phyloP scores from a whole-genome alignment of 1,140 invertebrate species.

The Agraylea sexmaculata region DNA sequence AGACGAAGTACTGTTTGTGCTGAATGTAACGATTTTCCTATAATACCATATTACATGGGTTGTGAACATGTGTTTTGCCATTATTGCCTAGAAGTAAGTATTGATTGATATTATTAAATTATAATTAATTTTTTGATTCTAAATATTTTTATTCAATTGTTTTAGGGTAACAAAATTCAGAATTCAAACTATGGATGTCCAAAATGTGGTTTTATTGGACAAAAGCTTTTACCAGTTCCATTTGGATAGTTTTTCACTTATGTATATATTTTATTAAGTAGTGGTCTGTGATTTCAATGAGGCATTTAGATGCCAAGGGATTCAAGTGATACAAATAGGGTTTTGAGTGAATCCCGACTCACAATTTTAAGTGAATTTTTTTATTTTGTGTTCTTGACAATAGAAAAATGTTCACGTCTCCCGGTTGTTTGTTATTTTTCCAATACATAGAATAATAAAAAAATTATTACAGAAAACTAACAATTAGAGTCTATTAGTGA shows the following conservation, averaged over 20 bases:
- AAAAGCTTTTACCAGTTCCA: constrained; percentile 8
- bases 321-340: no score
- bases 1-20: constrained; percentile 29
- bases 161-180: constrained; percentile 31
- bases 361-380: no score
- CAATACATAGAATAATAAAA: no score
- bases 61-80: constrained; percentile 35
- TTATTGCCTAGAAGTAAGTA: constrained; percentile 31
- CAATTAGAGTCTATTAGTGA: no score
- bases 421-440: no score
- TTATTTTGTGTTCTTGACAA: no score
- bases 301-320: no score
- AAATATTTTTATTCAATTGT: constrained; percentile 11
- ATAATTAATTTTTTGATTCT: constrained; percentile 3
- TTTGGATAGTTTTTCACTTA: constrained; percentile 8
- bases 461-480: no score
- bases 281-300: no score
- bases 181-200: constrained; percentile 32
- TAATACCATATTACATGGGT: constrained; percentile 34
- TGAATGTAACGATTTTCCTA: constrained; percentile 29
- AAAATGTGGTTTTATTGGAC: constrained; percentile 24
- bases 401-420: no score
- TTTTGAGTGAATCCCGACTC: no score
- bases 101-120: not conserved
- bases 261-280: not conserved